These are phyloP conservation scores for Dysmachus trigonus DNA, from an alignment of 2,888 invertebrate species.

Conservation along the genomic window DNA sequence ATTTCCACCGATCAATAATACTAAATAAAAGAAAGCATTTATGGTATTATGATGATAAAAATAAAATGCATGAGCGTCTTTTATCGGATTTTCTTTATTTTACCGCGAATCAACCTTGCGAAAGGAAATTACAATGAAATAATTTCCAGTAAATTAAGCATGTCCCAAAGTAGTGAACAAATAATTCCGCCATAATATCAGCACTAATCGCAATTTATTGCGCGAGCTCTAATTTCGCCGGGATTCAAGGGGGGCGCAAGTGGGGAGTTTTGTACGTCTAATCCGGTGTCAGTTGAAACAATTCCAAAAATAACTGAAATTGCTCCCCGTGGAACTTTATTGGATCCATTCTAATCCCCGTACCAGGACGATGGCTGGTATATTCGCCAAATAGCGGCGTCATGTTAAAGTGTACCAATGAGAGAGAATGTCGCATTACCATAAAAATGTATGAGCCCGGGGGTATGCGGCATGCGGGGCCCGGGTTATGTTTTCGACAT, in stretches of 20 bases:
- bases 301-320: constrained; percentile 44
- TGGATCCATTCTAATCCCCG: constrained; percentile 40
- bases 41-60: background rate
- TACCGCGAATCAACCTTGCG: background rate
- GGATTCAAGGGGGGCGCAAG: background rate
- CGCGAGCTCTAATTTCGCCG: background rate
- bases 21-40: background rate
- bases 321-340: constrained; percentile 42
- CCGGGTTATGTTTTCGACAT: constrained; percentile 2
- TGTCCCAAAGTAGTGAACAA: constrained; percentile 19
- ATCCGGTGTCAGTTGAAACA: constrained; percentile 46
- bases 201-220: constrained; percentile 37
- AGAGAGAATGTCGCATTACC: constrained; percentile 40
- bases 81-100: background rate
- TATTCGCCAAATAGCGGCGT: constrained; percentile 34
- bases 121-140: background rate
- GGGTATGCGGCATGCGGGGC: background rate
- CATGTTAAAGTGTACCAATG: constrained; percentile 34
- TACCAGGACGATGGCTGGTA: constrained; percentile 28
- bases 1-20: background rate
- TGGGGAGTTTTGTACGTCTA: constrained; percentile 42
- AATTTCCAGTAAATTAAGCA: constrained; percentile 38
- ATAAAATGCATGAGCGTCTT: background rate
- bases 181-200: constrained; percentile 32
- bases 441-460: constrained; percentile 30